phyloP scores from a whole-genome alignment of 2,113 vertebrate species.

The Ahaetulla prasina region DNA sequence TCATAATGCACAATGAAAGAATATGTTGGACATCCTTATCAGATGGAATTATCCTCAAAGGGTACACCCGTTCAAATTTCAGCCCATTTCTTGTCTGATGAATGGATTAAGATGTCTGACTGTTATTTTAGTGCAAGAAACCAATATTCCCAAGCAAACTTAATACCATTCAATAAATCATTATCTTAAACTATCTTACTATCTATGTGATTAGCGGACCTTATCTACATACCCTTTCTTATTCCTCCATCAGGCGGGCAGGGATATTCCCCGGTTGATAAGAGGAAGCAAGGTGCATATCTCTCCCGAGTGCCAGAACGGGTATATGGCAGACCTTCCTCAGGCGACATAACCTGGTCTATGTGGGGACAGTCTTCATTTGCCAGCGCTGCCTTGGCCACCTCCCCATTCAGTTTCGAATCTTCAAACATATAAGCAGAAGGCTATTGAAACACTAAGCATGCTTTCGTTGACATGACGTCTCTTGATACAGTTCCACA shows the following conservation, averaged over 20 bases:
- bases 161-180: constrained; percentile 47
- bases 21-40: background rate
- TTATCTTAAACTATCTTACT: constrained; percentile 37
- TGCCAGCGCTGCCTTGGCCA: constrained; percentile 94
- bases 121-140: constrained; percentile 64
- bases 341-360: constrained; percentile 97
- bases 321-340: constrained; percentile 95
- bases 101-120: constrained; percentile 62
- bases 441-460: constrained; percentile 82
- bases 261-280: constrained; percentile 94
- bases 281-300: constrained; percentile 95
- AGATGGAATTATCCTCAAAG: background rate
- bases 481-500: constrained; percentile 60
- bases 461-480: constrained; percentile 63
- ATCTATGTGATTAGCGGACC: constrained; percentile 56
- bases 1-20: no score
- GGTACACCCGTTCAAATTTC: background rate
- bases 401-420: constrained; percentile 97
- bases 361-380: constrained; percentile 99
- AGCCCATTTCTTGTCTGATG: constrained; percentile 33
- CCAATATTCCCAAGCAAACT: constrained; percentile 60
- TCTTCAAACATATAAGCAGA: constrained; percentile 90
- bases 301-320: constrained; percentile 90
- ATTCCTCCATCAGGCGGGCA: constrained; percentile 94
- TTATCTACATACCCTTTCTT: constrained; percentile 98